Base-by-base conservation (phyloP, 2,888 invertebrate genomes). In the Adela reaumurella region DNA sequence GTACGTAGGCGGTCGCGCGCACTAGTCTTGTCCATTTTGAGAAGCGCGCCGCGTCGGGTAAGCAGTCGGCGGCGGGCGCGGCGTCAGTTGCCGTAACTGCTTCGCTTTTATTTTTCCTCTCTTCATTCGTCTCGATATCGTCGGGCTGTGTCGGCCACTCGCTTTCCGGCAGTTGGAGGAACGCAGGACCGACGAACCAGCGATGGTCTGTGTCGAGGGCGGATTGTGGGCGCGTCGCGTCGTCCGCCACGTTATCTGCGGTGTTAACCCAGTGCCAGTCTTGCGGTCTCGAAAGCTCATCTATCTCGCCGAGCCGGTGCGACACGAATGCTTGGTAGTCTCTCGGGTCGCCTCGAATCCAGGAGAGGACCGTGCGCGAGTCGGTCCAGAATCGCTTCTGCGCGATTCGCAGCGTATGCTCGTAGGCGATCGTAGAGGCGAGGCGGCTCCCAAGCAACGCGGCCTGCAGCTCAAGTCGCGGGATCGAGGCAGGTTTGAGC, bases 241-340 rank as follows among this genome's bases (percentile, higher is more conserved):
- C 52, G 46, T 20, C 51, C 16, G 17, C 35, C 20, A 46, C 18
- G 18, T 49, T 49, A 6, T 46, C 28, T n/a, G 29, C 28, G 2
- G 46, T 43, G n/a, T 45, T 19, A 14, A 43, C 11, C 43, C 43
- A 43, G 11, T 17, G 17, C 43, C 43, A 43, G 43, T 43, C 17
- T 10, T 16, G 11, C 4, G 44, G 5, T 3, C n/a, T 17, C 2
- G 42, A n/a, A 11, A 43, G 19, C 16, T 51, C 46, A 43, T 51
- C 50, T 16, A 49, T 46, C 42, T 51, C 51, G 17, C 50, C 50
- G 5, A 50, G 41, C 3, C 50, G 10, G 45, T 50, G 46, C 16
- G 50, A 47, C 17, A 50, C 50, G 43, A 50, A 50, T 2, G 48
- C 16, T 4, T 45, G 19, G 46, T 50, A 48, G 16, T 4, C 10